Evolutionary conservation across 2,113 vertebrate genomes (phyloP).

Genomic region (Macquaria ambigua): DNA sequence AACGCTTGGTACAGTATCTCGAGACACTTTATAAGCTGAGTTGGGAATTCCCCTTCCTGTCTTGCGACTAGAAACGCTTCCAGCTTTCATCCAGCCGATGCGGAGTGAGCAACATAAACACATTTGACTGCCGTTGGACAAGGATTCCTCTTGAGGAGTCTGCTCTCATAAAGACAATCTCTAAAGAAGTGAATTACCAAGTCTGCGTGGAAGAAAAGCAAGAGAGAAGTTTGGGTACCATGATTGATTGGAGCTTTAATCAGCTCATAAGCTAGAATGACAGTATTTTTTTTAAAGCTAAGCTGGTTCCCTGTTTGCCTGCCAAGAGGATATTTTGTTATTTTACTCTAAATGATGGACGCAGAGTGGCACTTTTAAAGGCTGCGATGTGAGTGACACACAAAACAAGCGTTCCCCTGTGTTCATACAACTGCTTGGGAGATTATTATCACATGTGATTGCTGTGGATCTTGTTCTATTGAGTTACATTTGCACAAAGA

Average conservation of each 20-base stretch:
- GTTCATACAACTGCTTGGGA: slow-evolving; percentile 44
- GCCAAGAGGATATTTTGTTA: slow-evolving; percentile 67
- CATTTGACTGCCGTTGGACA: slow-evolving; percentile 32
- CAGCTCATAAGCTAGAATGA: slow-evolving; percentile 62
- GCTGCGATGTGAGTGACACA: slow-evolving; percentile 37
- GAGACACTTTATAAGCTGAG: slow-evolving; percentile 63
- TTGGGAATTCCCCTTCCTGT: slow-evolving; percentile 37
- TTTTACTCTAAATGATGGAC: slow-evolving; percentile 49
- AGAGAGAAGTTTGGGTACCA: slow-evolving; percentile 19
- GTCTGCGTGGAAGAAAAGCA: slow-evolving; percentile 16
- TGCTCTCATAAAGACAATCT: slow-evolving; percentile 31
- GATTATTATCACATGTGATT: slow-evolving; percentile 67
- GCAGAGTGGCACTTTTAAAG: slow-evolving; percentile 55
- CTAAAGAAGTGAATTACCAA: slow-evolving; percentile 14
- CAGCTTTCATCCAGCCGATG: slow-evolving; percentile 36
- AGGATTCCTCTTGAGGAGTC: slow-evolving; percentile 58
- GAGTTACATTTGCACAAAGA: slow-evolving; percentile 74
- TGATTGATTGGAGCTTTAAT: slow-evolving; percentile 68
- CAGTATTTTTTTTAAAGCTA: slow-evolving; percentile 74
- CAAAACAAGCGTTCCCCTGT: slow-evolving; percentile 28
- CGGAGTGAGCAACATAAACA: slow-evolving; percentile 24
- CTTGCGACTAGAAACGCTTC: slow-evolving; percentile 41
- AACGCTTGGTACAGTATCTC: slow-evolving; percentile 54
- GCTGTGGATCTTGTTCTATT: slow-evolving; percentile 73
- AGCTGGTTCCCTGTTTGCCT: slow-evolving; percentile 60